A percentile compares a stretch with the other conserved stretches of the same genome.
These are phyloP conservation scores for Calidris pygmaea DNA, from an alignment of 2,113 vertebrate genomes.

Conservation along the genomic window DNA sequence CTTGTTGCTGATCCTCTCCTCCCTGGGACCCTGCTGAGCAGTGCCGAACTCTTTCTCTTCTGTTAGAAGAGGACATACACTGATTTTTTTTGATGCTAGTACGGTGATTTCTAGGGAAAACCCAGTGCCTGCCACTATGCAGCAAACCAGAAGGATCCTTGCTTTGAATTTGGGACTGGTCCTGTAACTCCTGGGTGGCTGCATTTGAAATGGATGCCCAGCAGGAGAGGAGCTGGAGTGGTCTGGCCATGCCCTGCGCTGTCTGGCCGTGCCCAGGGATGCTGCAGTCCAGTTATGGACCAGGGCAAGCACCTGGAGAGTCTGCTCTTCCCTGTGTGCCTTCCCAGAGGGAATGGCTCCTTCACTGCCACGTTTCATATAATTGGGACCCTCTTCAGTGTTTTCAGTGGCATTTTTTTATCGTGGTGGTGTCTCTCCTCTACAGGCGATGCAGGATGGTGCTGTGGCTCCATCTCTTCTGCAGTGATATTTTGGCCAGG, in stretches of 20 bases:
- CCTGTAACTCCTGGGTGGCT: neutral
- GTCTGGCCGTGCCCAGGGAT: neutral
- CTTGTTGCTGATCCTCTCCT: neutral
- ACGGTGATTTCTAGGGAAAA: neutral
- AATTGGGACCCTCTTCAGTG: neutral
- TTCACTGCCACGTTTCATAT: accelerated
- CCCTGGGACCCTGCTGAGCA: too few species aligned
- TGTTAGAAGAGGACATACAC: neutral
- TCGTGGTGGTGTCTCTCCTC: too few species aligned
- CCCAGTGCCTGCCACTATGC: accelerated
- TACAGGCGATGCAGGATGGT: neutral
- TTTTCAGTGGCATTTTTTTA: neutral
- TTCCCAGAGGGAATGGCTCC: neutral
- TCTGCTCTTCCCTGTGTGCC: neutral
- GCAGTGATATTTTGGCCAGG: neutral
- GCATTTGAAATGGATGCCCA: accelerated
- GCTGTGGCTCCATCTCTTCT: neutral
- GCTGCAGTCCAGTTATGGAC: neutral
- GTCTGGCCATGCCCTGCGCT: neutral
- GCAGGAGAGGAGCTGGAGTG: neutral
- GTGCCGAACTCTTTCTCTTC: neutral
- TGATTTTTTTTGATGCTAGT: neutral
- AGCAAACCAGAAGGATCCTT: neutral
- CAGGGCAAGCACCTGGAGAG: too few species aligned
- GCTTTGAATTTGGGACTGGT: neutral